These are phyloP conservation scores for Anguilla obscura DNA, from an alignment of 2,797 vertebrate species.

Conservation along the genomic window DNA sequence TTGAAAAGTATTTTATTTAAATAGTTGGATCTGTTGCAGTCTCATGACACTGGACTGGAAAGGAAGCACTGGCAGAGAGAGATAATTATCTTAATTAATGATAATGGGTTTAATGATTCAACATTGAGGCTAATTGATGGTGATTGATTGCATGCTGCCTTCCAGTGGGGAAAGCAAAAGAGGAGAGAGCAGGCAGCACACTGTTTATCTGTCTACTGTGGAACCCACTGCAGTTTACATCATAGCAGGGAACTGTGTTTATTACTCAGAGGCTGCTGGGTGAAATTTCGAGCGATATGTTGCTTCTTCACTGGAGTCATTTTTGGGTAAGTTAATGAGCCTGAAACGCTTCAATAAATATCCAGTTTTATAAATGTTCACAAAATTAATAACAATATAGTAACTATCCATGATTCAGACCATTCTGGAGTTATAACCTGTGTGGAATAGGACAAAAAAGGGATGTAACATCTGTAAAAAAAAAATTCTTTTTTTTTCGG, in stretches of 20 bases:
- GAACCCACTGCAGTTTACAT: too few relatives aligned
- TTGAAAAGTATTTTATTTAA: neutral
- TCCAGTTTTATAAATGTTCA: neutral
- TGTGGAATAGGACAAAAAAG: neutral
- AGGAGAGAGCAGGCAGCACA: neutral
- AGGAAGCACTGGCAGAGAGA: conserved; percentile 80
- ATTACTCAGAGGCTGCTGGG: neutral
- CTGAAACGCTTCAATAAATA: neutral
- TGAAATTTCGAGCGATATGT: neutral
- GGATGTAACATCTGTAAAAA: neutral
- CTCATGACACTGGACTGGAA: conserved; percentile 70
- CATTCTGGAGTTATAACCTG: too few relatives aligned
- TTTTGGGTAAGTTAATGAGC: neutral
- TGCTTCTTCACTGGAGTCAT: neutral
- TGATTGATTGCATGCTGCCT: conserved; percentile 81
- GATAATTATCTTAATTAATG: conserved; percentile 88
- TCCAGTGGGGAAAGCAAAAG: neutral
- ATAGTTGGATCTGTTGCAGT: conserved; percentile 3
- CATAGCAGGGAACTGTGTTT: neutral
- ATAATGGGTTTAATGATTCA: conserved; percentile 85
- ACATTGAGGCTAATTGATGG: conserved; percentile 86
- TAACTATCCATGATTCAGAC: too few relatives aligned
- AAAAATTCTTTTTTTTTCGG: neutral
- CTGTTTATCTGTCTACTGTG: neutral
- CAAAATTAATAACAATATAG: too few relatives aligned